Evolutionary conservation across 2,888 invertebrate genomes (phyloP), one percentile per base, ranked within the genome.

Genomic region (Lasiommata megera): DNA sequence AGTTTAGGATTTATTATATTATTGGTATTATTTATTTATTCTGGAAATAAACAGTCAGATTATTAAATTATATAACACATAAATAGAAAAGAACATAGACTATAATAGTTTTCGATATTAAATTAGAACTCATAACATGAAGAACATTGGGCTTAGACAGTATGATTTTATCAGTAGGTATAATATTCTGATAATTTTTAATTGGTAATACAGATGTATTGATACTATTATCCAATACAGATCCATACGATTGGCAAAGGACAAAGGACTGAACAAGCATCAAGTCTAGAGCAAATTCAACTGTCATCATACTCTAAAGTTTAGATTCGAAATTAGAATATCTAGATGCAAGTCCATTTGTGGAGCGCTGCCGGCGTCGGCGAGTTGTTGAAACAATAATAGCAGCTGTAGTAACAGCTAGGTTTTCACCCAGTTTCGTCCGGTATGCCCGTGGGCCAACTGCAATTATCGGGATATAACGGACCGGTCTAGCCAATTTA

Each of bases 341-440:
- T 54, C 44, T 58, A 54, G 54, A 54, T 46, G 46, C 41, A 47
- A 61, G 56, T 51, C 56, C 54, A 56, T 59, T 59, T 54, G 36
- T 36, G 47, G 51, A 47, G 31, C 31, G 60, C 56, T 62, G 54
- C 51, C 51, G 47, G 56, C 56, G 46, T 52, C 29, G 44, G 54
- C 48, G 48, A 56, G 44, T 51, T 59, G 56, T 54, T 56, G 59
- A 53, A 53, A 60, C 59, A 62, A 62, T 62, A 62, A 62, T 56
- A 62, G 54, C 61, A 62, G 59, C 59, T 62, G 62, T 41, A 60
- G 62, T 37, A 56, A 59, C 46, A 62, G 59, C 56, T 60, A 62
- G 54, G 56, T 62, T 59, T 62, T 59, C 56, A 50, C 52, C 56
- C 50, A 59, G 55, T 41, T 52, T 41, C 41, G 29, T 17, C n/a